Evolutionary conservation across 2,113 vertebrate genomes (phyloP).

Genomic region (Oreotrochilus melanogaster): DNA sequence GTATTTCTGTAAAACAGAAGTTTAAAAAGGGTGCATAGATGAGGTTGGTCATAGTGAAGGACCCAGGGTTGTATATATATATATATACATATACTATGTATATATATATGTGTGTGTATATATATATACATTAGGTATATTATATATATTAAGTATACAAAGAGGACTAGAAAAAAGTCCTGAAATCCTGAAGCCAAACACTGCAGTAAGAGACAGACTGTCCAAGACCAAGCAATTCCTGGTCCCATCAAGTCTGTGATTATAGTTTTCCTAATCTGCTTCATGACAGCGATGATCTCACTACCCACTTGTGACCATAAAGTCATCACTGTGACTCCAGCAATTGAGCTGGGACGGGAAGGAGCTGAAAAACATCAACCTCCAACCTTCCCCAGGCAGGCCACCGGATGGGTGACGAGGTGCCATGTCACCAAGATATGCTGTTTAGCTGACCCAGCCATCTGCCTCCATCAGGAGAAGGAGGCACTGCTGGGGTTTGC

Average conservation of each 20-base stretch:
- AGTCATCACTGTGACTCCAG: conserved; percentile 39
- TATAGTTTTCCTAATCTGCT: conserved; percentile 21
- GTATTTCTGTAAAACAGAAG: neutral
- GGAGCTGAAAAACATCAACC: neutral
- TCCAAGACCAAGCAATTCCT: conserved; percentile 5
- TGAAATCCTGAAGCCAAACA: neutral
- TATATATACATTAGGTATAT: too few relatives aligned
- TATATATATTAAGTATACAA: neutral
- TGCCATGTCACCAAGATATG: neutral
- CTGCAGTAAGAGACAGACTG: neutral
- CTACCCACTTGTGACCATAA: conserved; percentile 18
- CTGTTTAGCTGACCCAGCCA: neutral
- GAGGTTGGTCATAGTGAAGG: neutral
- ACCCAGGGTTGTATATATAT: neutral
- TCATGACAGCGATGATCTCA: conserved; percentile 57
- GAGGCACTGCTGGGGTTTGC: neutral
- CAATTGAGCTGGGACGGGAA: neutral
- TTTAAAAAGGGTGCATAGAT: neutral
- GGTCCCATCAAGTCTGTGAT: conserved; percentile 29
- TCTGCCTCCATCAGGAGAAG: neutral
- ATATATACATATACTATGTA: too few relatives aligned
- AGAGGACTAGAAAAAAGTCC: neutral
- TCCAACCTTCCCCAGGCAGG: neutral
- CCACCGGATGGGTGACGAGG: neutral
- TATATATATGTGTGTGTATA: neutral